Evolutionary conservation across 2,888 invertebrate species (phyloP).

Genomic region (Auanema freiburgensis): DNA sequence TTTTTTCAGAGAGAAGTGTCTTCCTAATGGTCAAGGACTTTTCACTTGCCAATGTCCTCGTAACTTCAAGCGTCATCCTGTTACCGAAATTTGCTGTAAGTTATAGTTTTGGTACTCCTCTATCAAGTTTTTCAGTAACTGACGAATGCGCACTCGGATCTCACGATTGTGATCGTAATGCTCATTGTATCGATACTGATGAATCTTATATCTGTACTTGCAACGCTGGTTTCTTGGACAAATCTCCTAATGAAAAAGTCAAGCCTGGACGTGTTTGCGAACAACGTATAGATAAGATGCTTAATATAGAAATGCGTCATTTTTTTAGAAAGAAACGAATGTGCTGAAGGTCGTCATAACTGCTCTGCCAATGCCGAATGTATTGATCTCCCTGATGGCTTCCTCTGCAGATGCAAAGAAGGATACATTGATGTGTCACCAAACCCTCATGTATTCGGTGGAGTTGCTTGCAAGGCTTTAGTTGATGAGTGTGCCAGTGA

Average conservation of each 20-base stretch:
- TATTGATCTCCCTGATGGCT: constrained; percentile 84
- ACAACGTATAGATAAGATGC: constrained; percentile 25
- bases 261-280: constrained; percentile 58
- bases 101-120: constrained; percentile 4
- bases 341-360: constrained; percentile 80
- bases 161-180: constrained; percentile 55
- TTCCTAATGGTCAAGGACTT: constrained; percentile 34
- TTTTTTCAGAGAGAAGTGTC: constrained; percentile 24
- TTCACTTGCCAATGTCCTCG: constrained; percentile 56
- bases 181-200: constrained; percentile 58
- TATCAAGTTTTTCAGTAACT: constrained; percentile 40
- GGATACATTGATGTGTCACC: constrained; percentile 63
- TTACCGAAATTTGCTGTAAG: constrained; percentile 55
- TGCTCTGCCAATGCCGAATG: constrained; percentile 84
- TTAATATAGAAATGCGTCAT: not conserved
- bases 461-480: constrained; percentile 53
- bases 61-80: constrained; percentile 47
- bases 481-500: constrained; percentile 60
- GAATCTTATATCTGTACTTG: constrained; percentile 61
- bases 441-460: constrained; percentile 56
- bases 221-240: constrained; percentile 53
- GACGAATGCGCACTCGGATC: constrained; percentile 52
- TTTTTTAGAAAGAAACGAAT: constrained; percentile 82
- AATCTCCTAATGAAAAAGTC: constrained; percentile 47
- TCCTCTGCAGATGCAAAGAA: constrained; percentile 78